Percentiles rank a stretch among this genome's conserved stretches.
These are phyloP conservation scores for Chelon auratus DNA, from an alignment of 2,797 vertebrate genomes.

Conservation along the genomic window DNA sequence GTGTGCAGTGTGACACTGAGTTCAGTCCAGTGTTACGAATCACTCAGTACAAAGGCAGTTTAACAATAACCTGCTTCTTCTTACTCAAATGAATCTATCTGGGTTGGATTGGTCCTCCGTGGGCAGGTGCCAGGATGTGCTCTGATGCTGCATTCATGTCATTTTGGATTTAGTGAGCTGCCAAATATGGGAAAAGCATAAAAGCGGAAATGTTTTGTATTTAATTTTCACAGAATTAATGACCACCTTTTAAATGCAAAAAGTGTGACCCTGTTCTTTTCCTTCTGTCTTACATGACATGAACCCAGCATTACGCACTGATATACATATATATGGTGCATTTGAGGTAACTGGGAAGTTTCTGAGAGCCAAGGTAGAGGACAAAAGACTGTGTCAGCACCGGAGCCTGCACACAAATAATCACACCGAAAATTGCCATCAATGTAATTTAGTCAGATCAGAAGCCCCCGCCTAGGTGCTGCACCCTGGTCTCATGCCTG, in stretches of 20 bases:
- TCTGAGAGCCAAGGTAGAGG: conserved; percentile 48
- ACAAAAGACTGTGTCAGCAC: conserved; percentile 38
- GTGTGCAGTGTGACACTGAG: conserved; percentile 83
- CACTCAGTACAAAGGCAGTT: conserved; percentile 83
- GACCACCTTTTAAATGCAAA: conserved; percentile 7
- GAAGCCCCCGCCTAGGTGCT: conserved; percentile 53
- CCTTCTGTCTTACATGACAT: conserved; percentile 23
- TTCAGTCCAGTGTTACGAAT: conserved; percentile 78
- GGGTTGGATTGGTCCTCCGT: conserved; percentile 68
- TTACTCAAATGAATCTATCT: conserved; percentile 72
- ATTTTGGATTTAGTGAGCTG: conserved; percentile 21
- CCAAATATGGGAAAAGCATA: conserved; percentile 13
- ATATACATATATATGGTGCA: conserved; percentile 39
- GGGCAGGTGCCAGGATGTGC: conserved; percentile 65
- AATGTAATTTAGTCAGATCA: conserved; percentile 38
- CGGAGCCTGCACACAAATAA: conserved; percentile 1
- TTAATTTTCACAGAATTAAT: conserved; percentile 3
- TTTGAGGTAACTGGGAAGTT: conserved; percentile 75
- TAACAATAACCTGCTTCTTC: conserved; percentile 81
- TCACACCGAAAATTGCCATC: conserved; percentile 3
- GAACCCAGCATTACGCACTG: conserved; percentile 62
- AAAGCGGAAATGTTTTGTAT: conserved; percentile 1
- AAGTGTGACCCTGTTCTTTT: conserved; percentile 19
- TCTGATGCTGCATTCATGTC: conserved; percentile 64
- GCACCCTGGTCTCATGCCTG: conserved; percentile 50